Base-by-base conservation (phyloP, 2,797 vertebrate species). In the Lutra lutra region DNA sequence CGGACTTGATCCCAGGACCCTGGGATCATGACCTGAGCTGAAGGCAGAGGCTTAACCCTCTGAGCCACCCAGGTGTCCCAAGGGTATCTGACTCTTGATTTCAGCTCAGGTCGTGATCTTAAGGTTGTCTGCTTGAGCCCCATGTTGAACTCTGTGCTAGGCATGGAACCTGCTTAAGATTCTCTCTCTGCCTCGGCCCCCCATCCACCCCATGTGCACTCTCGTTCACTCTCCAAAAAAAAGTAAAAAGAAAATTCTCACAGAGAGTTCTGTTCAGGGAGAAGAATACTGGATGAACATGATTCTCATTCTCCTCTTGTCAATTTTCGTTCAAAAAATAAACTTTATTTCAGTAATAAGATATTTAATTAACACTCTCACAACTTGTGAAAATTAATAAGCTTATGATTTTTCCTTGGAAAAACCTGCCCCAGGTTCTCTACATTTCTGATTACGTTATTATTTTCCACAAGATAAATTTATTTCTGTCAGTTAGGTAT, bases 301-400 rank as follows among this genome's bases (percentile, higher is more conserved):
- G 38, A 84, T 86, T 90, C 80, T 70, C 29, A 9, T 83, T 91
- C 23, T 72, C 46, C 20, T 92, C 58, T 95, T 70, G 23, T 43
- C 51, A 85, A 80, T 70, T 93, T 89, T 56, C 79, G 66, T 89
- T 84, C 17, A 70, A 91, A 96, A 96, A 54, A 77, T 72, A 72
- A 96, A 91, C 75, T 91, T 73, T 79, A 79, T 87, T 96, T 95
- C 80, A 78, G 27, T 80, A 72, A 91, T 77, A 95, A 54, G 83
- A 43, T 87, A 87, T 78, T 95, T 97, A 94, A 95, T 94, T 96
- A 97, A 94, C 60, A 95, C 46, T 91, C 84, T 89, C 77, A 89
- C 66, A 79, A 96, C 72, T 66, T 97, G 87, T 68, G 62, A 96
- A 95, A 95, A 80, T 92, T 89, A 97, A 92, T 88, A 66, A 97